A percentile compares a stretch with the other conserved stretches of the same genome.
These are phyloP conservation scores for Tachina fera DNA, from an alignment of 2,888 invertebrate species.

Conservation along the genomic window DNA sequence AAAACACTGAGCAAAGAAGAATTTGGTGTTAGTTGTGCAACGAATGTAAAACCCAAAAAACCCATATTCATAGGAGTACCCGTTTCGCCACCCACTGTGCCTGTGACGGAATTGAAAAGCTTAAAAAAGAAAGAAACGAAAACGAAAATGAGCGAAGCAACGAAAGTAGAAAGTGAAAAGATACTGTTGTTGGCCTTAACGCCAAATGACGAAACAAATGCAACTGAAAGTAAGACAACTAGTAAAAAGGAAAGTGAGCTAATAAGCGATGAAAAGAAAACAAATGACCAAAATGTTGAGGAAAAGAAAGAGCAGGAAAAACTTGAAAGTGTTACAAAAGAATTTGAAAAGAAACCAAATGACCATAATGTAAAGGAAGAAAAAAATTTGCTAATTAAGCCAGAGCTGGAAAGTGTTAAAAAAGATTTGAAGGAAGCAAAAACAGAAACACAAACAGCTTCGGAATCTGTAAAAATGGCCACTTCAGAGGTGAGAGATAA, in stretches of 20 bases:
- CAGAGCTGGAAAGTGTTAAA: neutral
- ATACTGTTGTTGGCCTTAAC: neutral
- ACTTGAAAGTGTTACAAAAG: neutral
- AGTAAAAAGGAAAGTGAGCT: slow-evolving; percentile 9
- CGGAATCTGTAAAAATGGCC: slow-evolving; percentile 15
- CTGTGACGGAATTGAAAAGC: slow-evolving; percentile 70
- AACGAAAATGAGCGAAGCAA: slow-evolving; percentile 50
- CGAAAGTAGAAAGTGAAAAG: slow-evolving; percentile 36
- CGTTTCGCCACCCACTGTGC: slow-evolving; percentile 75
- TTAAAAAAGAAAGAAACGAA: slow-evolving; percentile 56
- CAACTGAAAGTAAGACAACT: slow-evolving; percentile 40
- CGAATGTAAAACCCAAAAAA: slow-evolving; percentile 73
- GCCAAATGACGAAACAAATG: slow-evolving; percentile 21
- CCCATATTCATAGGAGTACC: slow-evolving; percentile 74
- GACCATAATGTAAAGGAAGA: neutral
- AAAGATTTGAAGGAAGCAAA: neutral
- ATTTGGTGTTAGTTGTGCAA: neutral
- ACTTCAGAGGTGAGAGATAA: slow-evolving; percentile 26
- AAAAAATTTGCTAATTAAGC: neutral
- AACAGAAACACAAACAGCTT: slow-evolving; percentile 22
- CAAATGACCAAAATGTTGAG: neutral
- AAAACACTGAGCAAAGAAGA: slow-evolving; percentile 35
- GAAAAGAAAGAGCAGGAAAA: neutral
- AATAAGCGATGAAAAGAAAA: neutral
- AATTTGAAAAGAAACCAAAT: neutral